Base-by-base conservation (phyloP, 2,888 invertebrate genomes). In the Drosophila barbarae region DNA sequence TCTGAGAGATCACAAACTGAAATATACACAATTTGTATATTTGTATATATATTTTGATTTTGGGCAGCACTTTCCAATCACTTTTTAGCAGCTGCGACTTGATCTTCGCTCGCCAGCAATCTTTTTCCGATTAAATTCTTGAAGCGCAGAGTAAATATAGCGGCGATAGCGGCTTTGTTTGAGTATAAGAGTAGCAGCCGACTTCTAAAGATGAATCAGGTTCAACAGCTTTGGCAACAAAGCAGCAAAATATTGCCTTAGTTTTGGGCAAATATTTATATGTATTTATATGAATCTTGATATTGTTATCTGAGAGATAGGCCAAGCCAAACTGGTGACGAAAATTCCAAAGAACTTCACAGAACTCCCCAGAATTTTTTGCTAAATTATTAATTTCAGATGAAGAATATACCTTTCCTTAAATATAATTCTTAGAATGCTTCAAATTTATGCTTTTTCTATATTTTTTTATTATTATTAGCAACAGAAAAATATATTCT, bases 11-110 rank as follows among this genome's bases (percentile, higher is more conserved):
- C 30, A 21, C 18, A 46, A 46, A 46, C 46, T 46, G 46, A 46
- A 46, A 46, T 46, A 18, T 13, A 32, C 30, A 46, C 46, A 46
- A 46, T 32, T 30, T 13, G n/a, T 41, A 41, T 41, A 41, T 41
- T 9, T 41, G n/a, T 41, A 23, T 39, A 30, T 30, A 30, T 30
- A 9, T 30, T 9, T 10, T 18, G 5, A 3, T 15, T 28, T 30
- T 13, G 9, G 21, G 13, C 8, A 47, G 21, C 46, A 47, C 46
- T 47, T 46, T 46, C 30, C 15, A 42, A 42, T 42, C 42, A 42
- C 26, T 42, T 28, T 44, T 6, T 3, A 6, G 44, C 6, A 15
- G 44, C 44, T 15, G 26, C 8, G 21, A 13, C 21, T 21, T 32
- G 46, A 13, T 47, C 32, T 47, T 47, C 46, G 13, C 46, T 13